phyloP scores from a whole-genome alignment of 2,888 invertebrate genomes.

The Drosophila ezoana region DNA sequence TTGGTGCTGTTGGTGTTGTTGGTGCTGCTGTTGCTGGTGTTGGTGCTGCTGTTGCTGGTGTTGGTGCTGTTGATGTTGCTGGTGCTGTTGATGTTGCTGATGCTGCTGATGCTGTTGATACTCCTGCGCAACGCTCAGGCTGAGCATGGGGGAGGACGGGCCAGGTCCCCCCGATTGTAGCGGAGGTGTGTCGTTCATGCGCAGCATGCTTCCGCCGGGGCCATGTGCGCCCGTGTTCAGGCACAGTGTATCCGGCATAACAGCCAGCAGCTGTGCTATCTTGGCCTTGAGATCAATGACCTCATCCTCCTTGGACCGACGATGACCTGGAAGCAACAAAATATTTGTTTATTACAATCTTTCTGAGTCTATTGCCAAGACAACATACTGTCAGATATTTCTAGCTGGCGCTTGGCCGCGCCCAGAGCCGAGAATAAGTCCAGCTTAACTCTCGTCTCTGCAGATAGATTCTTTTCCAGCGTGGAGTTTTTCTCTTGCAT shows the following conservation, averaged over 20 bases:
- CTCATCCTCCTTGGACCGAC: conserved; percentile 94
- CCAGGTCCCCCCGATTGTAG: conserved; percentile 79
- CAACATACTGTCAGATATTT: conserved; percentile 92
- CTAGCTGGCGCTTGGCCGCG: conserved; percentile 95
- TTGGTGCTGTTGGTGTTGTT: conserved; percentile 51
- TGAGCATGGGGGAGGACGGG: conserved; percentile 85
- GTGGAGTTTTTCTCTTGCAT: conserved; percentile 96
- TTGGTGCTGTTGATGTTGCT: conserved; percentile 49
- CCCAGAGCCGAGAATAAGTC: conserved; percentile 99
- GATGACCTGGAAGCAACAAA: conserved; percentile 87
- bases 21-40: conserved; percentile 42
- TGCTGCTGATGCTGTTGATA: conserved; percentile 68
- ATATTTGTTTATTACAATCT: background rate
- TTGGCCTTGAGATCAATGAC: conserved; percentile 95
- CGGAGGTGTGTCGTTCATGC: conserved; percentile 86
- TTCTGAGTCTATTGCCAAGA: background rate
- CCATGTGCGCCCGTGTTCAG: conserved; percentile 86
- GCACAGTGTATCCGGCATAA: conserved; percentile 90
- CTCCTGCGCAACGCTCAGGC: conserved; percentile 73
- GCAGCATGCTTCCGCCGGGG: conserved; percentile 87
- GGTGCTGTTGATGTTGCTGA: conserved; percentile 62
- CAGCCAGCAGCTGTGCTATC: conserved; percentile 96
- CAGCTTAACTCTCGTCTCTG: conserved; percentile 98
- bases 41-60: conserved; percentile 44
- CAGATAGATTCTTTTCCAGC: conserved; percentile 96